Evolutionary conservation across 1,140 invertebrate genomes (phyloP), one percentile per base, ranked within the genome.

Genomic region (Bathynomus jamesi): DNA sequence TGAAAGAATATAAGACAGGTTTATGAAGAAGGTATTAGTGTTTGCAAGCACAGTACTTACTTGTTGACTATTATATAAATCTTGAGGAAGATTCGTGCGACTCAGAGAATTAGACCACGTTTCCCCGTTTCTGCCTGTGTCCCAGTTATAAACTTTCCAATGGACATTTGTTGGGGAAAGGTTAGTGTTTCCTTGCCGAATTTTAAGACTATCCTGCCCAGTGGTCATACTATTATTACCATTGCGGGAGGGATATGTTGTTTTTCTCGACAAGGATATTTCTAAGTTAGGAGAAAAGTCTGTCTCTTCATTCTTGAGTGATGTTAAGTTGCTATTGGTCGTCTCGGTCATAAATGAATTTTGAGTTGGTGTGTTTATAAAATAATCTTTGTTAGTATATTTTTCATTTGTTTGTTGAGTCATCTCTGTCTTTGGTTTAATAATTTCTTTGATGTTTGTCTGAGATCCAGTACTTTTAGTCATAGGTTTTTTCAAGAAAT

Each of bases 81-180:
- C 65, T 65, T 67, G 29, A 32, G 70, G 29, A 32, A 67, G 71
- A 69, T 66, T 67, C 67, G 28, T 65, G 40, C 67, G 67, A 29
- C 69, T 69, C 67, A 70, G 63, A 65, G 73, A 69, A 68, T 68
- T 61, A 64, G 70, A 66, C 61, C 68, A 74, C 60, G 63, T 66
- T 71, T 69, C 63, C 72, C 67, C 72, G 53, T 70, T 67, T 65
- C 67, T 69, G 64, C 32, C 40, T 61, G 62, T 60, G 67, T 69
- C 62, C 73, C 73, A 72, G 67, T 77, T 69, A 74, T 65, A 68
- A 30, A 75, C 30, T 71, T 40, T 75, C 75, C 67, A 78, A 72
- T 68, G 72, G 13, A 67, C 74, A 68, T 67, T 68, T 69, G 67
- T 69, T 46, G 69, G 72, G 63, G 72, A 67, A 40, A 73, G 62